Percentiles rank a stretch among this genome's conserved stretches.
phyloP scores from a whole-genome alignment of 2,797 vertebrate species.

The Borostomias antarcticus region DNA sequence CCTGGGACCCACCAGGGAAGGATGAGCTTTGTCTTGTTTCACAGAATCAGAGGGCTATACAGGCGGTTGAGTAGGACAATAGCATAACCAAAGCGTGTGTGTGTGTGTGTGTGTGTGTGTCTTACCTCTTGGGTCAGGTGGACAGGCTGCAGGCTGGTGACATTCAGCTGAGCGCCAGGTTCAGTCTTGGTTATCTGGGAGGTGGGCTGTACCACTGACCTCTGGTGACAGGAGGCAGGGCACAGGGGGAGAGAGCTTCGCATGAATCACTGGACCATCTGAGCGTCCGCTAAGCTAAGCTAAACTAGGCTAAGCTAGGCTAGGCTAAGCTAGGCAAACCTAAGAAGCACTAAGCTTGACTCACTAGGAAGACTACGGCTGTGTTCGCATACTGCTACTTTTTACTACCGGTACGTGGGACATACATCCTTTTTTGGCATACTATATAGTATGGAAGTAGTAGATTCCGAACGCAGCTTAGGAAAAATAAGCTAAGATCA shows the following conservation, averaged over 20 bases:
- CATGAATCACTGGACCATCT: background rate
- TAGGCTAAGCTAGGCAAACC: background rate
- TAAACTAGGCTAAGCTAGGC: background rate
- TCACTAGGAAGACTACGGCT: too few relatives aligned
- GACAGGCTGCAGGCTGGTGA: constrained; percentile 87
- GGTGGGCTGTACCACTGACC: constrained; percentile 89
- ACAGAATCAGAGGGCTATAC: background rate
- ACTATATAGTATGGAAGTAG: too few relatives aligned
- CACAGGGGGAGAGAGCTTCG: constrained; percentile 15
- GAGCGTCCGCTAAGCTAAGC: background rate
- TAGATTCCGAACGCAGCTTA: too few relatives aligned
- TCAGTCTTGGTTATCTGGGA: constrained; percentile 86
- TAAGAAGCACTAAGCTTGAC: background rate
- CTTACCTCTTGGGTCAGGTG: constrained; percentile 88
- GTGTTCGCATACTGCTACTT: too few relatives aligned
- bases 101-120: background rate
- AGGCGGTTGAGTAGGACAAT: background rate
- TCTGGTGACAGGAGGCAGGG: constrained; percentile 67
- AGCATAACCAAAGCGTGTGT: background rate
- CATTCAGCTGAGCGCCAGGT: constrained; percentile 84
- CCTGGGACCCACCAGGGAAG: constrained; percentile 45
- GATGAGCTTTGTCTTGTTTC: constrained; percentile 26
- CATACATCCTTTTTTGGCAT: too few relatives aligned
- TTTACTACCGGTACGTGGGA: too few relatives aligned
- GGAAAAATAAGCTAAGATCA: background rate